Evolutionary conservation across 2,888 invertebrate species (phyloP).

Genomic region (Nineta flava): DNA sequence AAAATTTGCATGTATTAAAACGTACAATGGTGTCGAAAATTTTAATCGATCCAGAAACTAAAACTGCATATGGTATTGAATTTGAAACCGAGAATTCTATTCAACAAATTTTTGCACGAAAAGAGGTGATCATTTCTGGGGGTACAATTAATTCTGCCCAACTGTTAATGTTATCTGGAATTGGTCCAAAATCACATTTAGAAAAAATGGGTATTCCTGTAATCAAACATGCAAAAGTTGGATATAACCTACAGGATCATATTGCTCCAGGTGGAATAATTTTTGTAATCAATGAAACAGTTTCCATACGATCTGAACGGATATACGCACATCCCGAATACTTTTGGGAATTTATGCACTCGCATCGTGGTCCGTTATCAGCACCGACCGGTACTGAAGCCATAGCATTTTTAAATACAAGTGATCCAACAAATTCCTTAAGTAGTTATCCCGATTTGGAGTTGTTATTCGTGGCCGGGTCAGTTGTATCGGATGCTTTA

Average conservation of each 20-base stretch:
- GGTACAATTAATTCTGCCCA: conserved; percentile 89
- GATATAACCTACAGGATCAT: conserved; percentile 77
- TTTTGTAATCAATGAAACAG: conserved; percentile 64
- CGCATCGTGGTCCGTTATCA: conserved; percentile 76
- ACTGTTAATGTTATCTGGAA: conserved; percentile 73
- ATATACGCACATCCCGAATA: conserved; percentile 73
- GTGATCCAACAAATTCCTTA: conserved; percentile 66
- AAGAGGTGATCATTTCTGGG: conserved; percentile 71
- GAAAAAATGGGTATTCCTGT: conserved; percentile 45
- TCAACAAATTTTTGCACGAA: conserved; percentile 48
- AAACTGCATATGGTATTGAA: conserved; percentile 62
- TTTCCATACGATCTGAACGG: conserved; percentile 64
- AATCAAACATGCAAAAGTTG: conserved; percentile 61
- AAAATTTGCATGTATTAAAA: conserved; percentile 68
- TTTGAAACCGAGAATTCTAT: conserved; percentile 49
- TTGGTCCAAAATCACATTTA: conserved; percentile 62
- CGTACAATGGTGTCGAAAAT: conserved; percentile 62
- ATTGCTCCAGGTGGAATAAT: conserved; percentile 76
- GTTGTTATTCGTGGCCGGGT: conserved; percentile 74
- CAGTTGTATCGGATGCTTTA: conserved; percentile 57
- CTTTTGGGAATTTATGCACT: conserved; percentile 60
- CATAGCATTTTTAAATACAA: conserved; percentile 75
- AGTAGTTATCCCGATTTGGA: conserved; percentile 89
- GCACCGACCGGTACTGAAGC: conserved; percentile 77
- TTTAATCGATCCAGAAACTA: conserved; percentile 49